Conservation (phyloP, 2,113 vertebrate species). For the Hydropotes inermis region DNA sequence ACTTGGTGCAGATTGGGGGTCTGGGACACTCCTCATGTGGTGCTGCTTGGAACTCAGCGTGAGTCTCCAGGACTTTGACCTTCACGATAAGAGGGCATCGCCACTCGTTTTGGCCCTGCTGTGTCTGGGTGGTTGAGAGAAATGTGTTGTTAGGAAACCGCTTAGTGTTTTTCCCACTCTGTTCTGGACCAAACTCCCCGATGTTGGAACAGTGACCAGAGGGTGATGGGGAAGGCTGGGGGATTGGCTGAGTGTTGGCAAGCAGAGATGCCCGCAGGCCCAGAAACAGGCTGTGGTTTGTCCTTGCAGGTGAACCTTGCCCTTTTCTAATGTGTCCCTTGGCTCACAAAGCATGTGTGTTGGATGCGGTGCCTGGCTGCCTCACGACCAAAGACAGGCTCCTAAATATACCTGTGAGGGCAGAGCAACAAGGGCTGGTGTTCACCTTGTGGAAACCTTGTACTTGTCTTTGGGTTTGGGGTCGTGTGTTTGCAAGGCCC, state of each 20-base stretch:
- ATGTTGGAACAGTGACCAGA: no score
- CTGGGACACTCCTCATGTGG: no score
- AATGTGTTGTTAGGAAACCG: no score
- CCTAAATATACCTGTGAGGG: not conserved
- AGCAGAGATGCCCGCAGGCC: not conserved
- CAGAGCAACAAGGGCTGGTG: not conserved
- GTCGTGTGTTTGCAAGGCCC: not conserved
- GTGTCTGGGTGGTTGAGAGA: no score
- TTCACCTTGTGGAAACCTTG: not conserved
- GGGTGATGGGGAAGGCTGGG: not conserved
- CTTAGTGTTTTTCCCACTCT: no score
- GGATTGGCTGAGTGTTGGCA: fast-evolving
- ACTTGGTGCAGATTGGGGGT: no score
- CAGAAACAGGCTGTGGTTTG: not conserved
- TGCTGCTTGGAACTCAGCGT: no score
- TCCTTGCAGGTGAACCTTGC: not conserved
- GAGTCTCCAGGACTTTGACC: no score
- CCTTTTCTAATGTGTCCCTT: not conserved
- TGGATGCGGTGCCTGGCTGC: not conserved
- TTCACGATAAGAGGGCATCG: no score
- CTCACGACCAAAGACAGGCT: not conserved
- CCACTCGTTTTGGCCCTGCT: no score
- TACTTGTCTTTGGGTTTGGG: not conserved
- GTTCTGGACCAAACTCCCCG: no score
- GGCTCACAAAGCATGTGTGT: not conserved